Evolutionary conservation across 2,888 invertebrate genomes (phyloP).

Genomic region (Megamerina dolium): DNA sequence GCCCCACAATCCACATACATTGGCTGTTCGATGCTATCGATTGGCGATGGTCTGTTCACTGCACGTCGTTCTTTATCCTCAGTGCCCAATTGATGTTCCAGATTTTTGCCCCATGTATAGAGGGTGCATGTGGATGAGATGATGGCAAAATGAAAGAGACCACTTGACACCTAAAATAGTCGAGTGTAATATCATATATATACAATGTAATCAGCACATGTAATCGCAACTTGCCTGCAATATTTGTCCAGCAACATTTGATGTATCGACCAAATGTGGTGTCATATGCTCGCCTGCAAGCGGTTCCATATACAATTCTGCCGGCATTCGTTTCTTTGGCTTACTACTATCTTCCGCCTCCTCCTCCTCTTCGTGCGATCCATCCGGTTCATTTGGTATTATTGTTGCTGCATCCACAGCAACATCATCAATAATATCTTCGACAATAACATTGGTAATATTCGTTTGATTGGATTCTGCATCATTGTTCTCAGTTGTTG

Average conservation of each 20-base stretch:
- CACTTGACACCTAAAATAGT: slow-evolving; percentile 56
- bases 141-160: slow-evolving; percentile 77
- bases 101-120: slow-evolving; percentile 82
- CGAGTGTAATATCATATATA: too few relatives aligned
- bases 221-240: slow-evolving; percentile 57
- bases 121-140: slow-evolving; percentile 65
- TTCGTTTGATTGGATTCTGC: not conserved
- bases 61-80: slow-evolving; percentile 46
- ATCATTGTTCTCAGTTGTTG: not conserved
- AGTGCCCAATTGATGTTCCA: slow-evolving; percentile 80
- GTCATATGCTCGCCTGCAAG: slow-evolving; percentile 53
- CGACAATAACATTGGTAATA: slow-evolving; percentile 1
- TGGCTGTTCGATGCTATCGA: slow-evolving; percentile 44
- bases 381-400: slow-evolving; percentile 3
- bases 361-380: slow-evolving; percentile 3
- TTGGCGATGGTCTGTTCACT: slow-evolving; percentile 40
- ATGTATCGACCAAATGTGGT: slow-evolving; percentile 59
- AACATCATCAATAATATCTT: not conserved
- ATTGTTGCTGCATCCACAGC: slow-evolving; percentile 11
- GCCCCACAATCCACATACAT: slow-evolving; percentile 49
- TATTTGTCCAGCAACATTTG: slow-evolving; percentile 58
- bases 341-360: slow-evolving; percentile 3
- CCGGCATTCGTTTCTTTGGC: slow-evolving; percentile 22
- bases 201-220: too few relatives aligned
- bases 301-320: slow-evolving; percentile 20